Percentiles rank a stretch among this genome's conserved stretches.
phyloP scores from a whole-genome alignment of 2,888 invertebrate genomes.

The Prosapia bicincta region DNA sequence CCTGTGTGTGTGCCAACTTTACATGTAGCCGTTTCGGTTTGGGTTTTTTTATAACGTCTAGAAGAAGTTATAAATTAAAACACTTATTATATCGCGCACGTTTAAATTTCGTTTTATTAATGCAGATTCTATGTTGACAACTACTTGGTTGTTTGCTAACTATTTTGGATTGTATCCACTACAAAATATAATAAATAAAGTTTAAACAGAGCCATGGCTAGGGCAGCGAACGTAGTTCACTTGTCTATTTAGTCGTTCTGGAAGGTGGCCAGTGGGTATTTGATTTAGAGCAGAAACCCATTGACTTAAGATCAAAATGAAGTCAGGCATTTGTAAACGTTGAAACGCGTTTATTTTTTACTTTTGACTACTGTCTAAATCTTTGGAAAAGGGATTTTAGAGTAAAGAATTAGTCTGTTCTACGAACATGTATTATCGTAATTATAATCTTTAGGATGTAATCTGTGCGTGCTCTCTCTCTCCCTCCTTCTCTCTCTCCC shows the following conservation, averaged over 20 bases:
- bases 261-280: not conserved
- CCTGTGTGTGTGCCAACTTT: not conserved
- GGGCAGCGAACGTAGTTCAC: not conserved
- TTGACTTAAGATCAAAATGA: not conserved
- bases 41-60: no score
- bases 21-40: no score
- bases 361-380: no score
- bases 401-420: no score
- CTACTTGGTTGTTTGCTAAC: not conserved
- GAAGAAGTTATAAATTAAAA: not conserved
- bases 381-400: no score
- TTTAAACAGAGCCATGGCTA: not conserved
- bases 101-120: not conserved
- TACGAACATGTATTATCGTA: no score
- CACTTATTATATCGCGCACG: not conserved
- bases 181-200: not conserved
- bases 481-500: no score
- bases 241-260: not conserved
- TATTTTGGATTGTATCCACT: not conserved
- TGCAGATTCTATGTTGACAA: not conserved
- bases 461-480: no score
- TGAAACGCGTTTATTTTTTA: not conserved
- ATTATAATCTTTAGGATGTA: no score
- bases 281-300: not conserved
- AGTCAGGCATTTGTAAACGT: not conserved